Evolutionary conservation across 2,797 vertebrate genomes (phyloP).

Genomic region (Intellagama lesueurii): DNA sequence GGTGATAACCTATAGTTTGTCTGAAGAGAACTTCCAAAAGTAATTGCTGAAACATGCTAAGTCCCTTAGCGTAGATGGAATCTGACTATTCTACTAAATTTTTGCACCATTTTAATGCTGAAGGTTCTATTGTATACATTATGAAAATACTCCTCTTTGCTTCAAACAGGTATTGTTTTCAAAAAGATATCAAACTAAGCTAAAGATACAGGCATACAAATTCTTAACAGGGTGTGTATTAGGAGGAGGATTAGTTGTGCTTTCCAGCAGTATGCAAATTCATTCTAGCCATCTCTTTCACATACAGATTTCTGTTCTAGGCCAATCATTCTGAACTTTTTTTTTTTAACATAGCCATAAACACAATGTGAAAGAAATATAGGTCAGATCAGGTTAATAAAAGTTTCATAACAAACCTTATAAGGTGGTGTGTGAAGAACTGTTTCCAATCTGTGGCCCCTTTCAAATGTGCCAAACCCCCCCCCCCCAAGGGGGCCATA

Average conservation of each 20-base stretch:
- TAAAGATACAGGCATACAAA: neutral
- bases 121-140: slow-evolving; percentile 35
- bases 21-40: neutral
- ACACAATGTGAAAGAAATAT: no score
- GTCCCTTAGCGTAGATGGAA: neutral
- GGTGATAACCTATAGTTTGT: neutral
- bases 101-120: slow-evolving; percentile 33
- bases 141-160: slow-evolving; percentile 16
- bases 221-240: neutral
- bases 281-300: neutral
- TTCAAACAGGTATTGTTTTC: slow-evolving; percentile 39
- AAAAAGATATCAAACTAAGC: slow-evolving; percentile 21
- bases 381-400: no score
- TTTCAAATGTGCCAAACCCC: no score
- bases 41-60: slow-evolving; percentile 10
- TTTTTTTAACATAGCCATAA: no score
- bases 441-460: no score
- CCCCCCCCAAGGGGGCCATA: no score
- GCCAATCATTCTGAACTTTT: no score
- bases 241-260: neutral
- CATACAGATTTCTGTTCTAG: neutral
- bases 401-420: no score
- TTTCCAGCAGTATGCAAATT: neutral
- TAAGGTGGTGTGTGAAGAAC: no score
- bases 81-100: neutral